These are phyloP conservation scores for Seriola quinqueradiata DNA, from an alignment of 2,113 vertebrate species.

Conservation along the genomic window DNA sequence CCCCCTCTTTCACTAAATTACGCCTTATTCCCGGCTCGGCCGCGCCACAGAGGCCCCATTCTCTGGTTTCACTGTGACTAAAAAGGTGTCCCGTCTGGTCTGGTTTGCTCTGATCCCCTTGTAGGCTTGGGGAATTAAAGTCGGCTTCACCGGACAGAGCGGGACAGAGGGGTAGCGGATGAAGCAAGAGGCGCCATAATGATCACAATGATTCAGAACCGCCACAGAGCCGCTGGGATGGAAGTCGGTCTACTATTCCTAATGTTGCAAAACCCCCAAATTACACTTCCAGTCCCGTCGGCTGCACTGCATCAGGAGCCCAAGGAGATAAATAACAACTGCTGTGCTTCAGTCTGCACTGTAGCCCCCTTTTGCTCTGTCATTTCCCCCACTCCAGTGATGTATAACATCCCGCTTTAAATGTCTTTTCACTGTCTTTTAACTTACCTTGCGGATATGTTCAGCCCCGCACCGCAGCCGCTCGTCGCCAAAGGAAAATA, in stretches of 20 bases:
- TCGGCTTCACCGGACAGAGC: too few relatives aligned
- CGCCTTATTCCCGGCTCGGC: conserved; percentile 12
- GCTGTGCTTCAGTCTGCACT: not conserved
- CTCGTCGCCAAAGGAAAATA: conserved; percentile 58
- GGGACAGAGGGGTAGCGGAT: too few relatives aligned
- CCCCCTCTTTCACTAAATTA: conserved; percentile 22
- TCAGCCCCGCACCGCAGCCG: conserved; percentile 61
- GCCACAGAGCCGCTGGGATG: not conserved
- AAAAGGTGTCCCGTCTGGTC: conserved; percentile 46
- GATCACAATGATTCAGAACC: conserved; percentile 33
- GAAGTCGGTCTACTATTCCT: conserved; percentile 20
- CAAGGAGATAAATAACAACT: not conserved
- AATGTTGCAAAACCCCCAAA: conserved; percentile 15
- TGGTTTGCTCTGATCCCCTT: conserved; percentile 7
- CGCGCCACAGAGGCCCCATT: conserved; percentile 47
- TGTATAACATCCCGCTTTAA: not conserved
- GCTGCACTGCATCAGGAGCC: conserved; percentile 42
- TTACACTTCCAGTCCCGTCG: not conserved
- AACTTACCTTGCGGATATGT: conserved; percentile 77
- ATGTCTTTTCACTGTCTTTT: conserved; percentile 27
- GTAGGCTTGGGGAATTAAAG: not conserved
- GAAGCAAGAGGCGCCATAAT: too few relatives aligned
- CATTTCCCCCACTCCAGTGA: not conserved
- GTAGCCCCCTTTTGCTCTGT: not conserved
- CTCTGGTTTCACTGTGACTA: conserved; percentile 76